These are phyloP conservation scores for Ruditapes philippinarum DNA, from an alignment of 1,140 invertebrate species.

Conservation along the genomic window DNA sequence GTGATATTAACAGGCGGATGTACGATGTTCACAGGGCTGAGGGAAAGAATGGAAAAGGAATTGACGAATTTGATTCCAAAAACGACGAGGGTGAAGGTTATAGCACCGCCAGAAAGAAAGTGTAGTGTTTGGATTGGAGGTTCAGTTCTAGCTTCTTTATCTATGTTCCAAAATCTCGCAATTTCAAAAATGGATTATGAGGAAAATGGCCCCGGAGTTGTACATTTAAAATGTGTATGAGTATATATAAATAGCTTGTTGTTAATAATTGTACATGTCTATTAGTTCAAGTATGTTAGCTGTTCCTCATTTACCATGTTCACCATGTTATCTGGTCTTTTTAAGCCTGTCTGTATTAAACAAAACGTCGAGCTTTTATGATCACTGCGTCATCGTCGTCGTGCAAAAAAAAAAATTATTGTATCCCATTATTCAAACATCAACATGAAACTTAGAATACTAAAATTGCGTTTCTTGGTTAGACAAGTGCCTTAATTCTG, in stretches of 20 bases:
- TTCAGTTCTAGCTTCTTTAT: conserved; percentile 89
- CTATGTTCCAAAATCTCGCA: conserved; percentile 90
- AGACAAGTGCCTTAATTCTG: no score
- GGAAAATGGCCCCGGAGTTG: conserved; percentile 94
- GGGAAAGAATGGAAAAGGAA: conserved; percentile 15
- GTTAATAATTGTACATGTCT: not conserved
- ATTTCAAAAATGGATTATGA: conserved; percentile 92
- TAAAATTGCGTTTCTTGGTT: no score
- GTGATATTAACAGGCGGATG: conserved; percentile 66
- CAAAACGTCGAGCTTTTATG: no score
- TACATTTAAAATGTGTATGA: conserved; percentile 94
- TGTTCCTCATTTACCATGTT: no score
- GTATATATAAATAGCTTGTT: not conserved
- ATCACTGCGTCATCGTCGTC: no score
- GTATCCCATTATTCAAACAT: no score
- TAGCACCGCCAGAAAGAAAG: conserved; percentile 85
- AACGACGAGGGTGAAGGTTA: conserved; percentile 73
- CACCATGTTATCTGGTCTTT: no score
- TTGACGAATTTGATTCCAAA: conserved; percentile 82
- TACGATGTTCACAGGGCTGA: conserved; percentile 66
- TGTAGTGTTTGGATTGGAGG: conserved; percentile 81
- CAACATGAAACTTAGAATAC: no score
- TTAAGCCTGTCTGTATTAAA: no score
- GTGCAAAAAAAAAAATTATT: no score
- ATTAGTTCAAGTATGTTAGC: no score